phyloP scores from a whole-genome alignment of 2,797 vertebrate genomes.

The Natrix natrix region DNA sequence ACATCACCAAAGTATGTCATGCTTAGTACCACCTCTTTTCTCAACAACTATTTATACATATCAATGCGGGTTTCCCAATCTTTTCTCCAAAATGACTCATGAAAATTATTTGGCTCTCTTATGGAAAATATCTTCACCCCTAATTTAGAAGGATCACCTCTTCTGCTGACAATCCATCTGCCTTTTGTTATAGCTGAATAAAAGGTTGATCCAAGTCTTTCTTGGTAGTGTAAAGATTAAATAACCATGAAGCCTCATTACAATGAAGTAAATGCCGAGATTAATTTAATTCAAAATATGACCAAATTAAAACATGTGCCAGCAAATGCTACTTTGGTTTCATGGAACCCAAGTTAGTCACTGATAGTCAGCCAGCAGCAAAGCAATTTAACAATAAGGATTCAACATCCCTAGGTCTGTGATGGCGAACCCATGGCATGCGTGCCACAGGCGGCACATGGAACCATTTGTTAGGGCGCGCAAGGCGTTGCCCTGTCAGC shows the following conservation, averaged over 20 bases:
- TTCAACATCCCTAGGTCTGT: background rate
- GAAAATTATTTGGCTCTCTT: background rate
- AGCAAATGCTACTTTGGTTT: constrained; percentile 9
- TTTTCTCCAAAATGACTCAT: background rate
- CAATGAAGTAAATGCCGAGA: constrained; percentile 8
- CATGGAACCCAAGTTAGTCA: background rate
- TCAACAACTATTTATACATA: background rate
- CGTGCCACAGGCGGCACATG: no score
- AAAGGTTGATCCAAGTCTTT: background rate
- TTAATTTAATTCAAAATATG: constrained; percentile 13
- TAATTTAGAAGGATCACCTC: background rate
- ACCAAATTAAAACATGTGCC: constrained; percentile 24
- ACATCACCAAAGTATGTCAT: background rate
- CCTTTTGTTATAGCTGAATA: background rate
- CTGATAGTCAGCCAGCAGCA: background rate
- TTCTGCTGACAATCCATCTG: background rate
- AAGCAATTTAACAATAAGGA: background rate
- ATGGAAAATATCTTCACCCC: background rate
- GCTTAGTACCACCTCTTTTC: background rate
- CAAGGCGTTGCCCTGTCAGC: no score
- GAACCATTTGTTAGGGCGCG: no score
- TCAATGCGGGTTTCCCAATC: background rate
- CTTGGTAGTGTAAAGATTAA: constrained; percentile 12
- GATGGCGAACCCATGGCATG: no score
- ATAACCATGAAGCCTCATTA: constrained; percentile 13